Conservation (phyloP, 53 echinoderm and acorn worm genomes). For the Antedon mediterranea region DNA sequence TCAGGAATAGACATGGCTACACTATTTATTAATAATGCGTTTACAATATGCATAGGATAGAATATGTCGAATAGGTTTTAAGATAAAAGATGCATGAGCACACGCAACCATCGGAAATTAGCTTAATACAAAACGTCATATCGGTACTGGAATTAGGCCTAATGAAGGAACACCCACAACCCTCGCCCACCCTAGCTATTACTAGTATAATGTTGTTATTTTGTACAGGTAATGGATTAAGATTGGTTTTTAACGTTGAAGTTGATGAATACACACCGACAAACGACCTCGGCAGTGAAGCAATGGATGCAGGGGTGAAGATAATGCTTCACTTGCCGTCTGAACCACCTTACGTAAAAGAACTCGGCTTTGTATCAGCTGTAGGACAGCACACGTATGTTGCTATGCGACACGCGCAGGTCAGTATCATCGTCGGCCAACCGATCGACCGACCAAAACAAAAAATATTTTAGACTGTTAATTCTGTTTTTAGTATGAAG, state of each 20-base stretch:
- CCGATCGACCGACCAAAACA: neutral
- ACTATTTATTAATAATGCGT: too few relatives aligned
- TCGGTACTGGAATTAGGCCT: too few relatives aligned
- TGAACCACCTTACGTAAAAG: constrained; percentile 80
- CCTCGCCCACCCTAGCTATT: too few relatives aligned
- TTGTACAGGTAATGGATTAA: constrained; percentile 55
- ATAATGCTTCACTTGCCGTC: constrained; percentile 71
- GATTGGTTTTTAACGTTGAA: constrained; percentile 48
- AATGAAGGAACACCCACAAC: too few relatives aligned
- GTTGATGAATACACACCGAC: constrained; percentile 64
- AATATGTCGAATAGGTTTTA: too few relatives aligned
- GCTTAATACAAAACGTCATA: too few relatives aligned
- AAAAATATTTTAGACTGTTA: too few relatives aligned
- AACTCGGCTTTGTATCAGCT: constrained; percentile 45
- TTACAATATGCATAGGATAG: too few relatives aligned
- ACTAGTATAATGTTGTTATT: neutral
- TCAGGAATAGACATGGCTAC: too few relatives aligned
- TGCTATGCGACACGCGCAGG: constrained; percentile 57
- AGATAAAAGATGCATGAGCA: too few relatives aligned
- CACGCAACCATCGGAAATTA: too few relatives aligned
- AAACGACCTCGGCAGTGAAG: constrained; percentile 62
- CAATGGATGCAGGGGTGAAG: constrained; percentile 62
- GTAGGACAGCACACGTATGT: constrained; percentile 64
- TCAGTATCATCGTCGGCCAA: neutral
- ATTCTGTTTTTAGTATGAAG: too few relatives aligned